These are phyloP conservation scores for Noctua janthina DNA, from an alignment of 2,888 invertebrate genomes.

Conservation along the genomic window DNA sequence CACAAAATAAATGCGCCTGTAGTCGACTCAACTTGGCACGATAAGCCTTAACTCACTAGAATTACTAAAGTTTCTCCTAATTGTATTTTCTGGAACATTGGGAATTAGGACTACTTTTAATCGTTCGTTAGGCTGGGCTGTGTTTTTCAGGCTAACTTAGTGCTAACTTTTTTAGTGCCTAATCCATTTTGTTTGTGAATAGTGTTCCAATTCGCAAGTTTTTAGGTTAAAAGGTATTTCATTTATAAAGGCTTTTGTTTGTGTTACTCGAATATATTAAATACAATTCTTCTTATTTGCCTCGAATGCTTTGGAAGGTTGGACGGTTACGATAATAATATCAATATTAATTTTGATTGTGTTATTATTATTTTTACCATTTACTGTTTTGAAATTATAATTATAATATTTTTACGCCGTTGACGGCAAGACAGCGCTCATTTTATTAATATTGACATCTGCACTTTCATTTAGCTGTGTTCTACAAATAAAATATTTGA, in stretches of 20 bases:
- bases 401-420: too few relatives aligned
- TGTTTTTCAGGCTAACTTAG: slow-evolving; percentile 18
- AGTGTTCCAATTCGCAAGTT: background rate
- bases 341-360: too few relatives aligned
- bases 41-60: slow-evolving; percentile 20
- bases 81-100: slow-evolving; percentile 46
- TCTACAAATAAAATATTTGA: too few relatives aligned
- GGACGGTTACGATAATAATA: background rate
- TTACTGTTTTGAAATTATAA: too few relatives aligned
- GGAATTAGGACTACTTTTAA: slow-evolving; percentile 27
- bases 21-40: slow-evolving; percentile 1
- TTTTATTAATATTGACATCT: too few relatives aligned
- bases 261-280: background rate
- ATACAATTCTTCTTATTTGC: background rate
- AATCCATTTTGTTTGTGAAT: slow-evolving; percentile 15
- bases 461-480: too few relatives aligned
- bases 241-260: slow-evolving; percentile 7
- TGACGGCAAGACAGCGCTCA: too few relatives aligned
- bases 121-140: slow-evolving; percentile 15
- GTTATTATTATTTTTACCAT: too few relatives aligned
- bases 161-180: slow-evolving; percentile 24
- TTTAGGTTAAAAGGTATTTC: background rate
- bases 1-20: background rate
- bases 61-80: slow-evolving; percentile 39
- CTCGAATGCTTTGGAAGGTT: background rate